Conservation (phyloP, 2,113 vertebrate genomes). For the Amia ocellicauda region DNA sequence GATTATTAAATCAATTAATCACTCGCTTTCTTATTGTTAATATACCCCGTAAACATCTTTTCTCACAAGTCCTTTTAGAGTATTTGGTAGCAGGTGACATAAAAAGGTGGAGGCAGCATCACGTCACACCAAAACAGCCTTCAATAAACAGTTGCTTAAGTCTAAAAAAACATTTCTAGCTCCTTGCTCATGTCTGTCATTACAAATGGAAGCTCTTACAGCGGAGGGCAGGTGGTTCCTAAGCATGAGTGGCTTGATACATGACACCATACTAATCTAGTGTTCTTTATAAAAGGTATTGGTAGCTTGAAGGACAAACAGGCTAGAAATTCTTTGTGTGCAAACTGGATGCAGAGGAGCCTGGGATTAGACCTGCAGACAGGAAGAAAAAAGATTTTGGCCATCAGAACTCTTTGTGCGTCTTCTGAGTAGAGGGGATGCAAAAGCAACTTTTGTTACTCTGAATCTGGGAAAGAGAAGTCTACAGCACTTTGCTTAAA, state of each 20-base stretch:
- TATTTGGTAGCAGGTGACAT: conserved; percentile 18
- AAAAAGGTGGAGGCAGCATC: conserved; percentile 22
- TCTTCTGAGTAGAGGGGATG: too few relatives aligned
- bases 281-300: conserved; percentile 45
- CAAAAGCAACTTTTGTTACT: too few relatives aligned
- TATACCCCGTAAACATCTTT: background rate
- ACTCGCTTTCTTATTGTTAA: background rate
- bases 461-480: too few relatives aligned
- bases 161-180: conserved; percentile 24
- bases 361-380: conserved; percentile 10
- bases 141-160: background rate
- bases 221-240: conserved; percentile 51
- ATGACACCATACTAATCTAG: conserved; percentile 59
- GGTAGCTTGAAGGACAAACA: conserved; percentile 50
- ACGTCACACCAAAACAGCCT: conserved; percentile 7
- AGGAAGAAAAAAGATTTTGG: background rate
- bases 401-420: too few relatives aligned
- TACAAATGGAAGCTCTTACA: conserved; percentile 29
- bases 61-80: conserved; percentile 6
- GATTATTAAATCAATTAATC: conserved; percentile 8
- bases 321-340: conserved; percentile 55
- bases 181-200: conserved; percentile 34
- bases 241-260: conserved; percentile 50
- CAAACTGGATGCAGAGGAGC: conserved; percentile 32
- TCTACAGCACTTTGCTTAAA: too few relatives aligned